Evolutionary conservation across 2,113 vertebrate genomes (phyloP), one percentile per base, ranked within the genome.

Genomic region (Apodemus sylvaticus): DNA sequence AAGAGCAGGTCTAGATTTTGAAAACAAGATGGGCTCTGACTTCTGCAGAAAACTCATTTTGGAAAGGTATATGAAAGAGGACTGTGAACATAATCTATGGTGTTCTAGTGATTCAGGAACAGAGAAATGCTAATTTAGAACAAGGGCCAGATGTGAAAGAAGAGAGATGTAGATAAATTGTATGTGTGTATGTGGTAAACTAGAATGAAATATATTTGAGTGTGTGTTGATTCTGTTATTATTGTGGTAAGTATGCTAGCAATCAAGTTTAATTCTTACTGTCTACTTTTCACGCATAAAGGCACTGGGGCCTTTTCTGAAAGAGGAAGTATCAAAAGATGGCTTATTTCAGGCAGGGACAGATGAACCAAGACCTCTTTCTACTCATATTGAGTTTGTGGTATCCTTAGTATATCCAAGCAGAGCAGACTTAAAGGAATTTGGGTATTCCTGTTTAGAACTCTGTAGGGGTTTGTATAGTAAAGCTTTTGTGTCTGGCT

Each of bases 1-100:
- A 93, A 85, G 42, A 92, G 42, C 29, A 93, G 64, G 22, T 81
- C 11, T 91, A 16, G 24, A 55, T 89, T 91, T 89, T 96, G 89
- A 92, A 95, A 95, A 91, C 36, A 26, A 77, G 24, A 95, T 68
- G 51, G 87, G 70, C 78, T 89, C 19, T 81, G 79, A 24, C 4
- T 95, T 96, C 58, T 82, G 22, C 10, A 7, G 7, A 74, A 79
- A 76, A 82, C 79, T 48, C 31, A 9, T 64, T 85, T 81, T 93
- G 31, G 48, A 93, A 16, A 95, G 70, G 14, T 17, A 51, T 6
- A 34, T 68, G 73, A 53, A 42, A 74, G 53, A 73, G 16, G n/a
- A 16, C 39, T 14, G 5, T 34, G 39, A 7, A 93, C 90, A 86
- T 4, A 64, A 73, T 89, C 17, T 36, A 0, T 39, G 53, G 42